phyloP scores from a whole-genome alignment of 1,140 invertebrate species.

The Rhysida immarginata region DNA sequence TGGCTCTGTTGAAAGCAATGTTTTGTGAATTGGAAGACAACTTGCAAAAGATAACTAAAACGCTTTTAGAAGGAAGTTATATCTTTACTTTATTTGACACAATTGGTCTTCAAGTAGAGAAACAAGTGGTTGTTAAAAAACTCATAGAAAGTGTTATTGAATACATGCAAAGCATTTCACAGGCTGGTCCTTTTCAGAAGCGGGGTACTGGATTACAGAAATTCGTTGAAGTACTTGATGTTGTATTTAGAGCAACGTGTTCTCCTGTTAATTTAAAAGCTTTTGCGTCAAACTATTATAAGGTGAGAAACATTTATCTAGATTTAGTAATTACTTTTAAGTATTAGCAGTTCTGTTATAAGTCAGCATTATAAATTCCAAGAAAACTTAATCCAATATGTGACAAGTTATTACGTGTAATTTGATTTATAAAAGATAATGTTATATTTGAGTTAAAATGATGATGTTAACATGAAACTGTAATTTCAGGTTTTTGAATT shows the following conservation, averaged over 20 bases:
- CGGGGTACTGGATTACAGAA: conserved; percentile 60
- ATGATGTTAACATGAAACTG: too few species aligned
- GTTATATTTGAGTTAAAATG: too few species aligned
- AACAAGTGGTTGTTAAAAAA: neutral
- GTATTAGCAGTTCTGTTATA: too few species aligned
- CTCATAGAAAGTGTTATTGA: neutral
- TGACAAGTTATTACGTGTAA: too few species aligned
- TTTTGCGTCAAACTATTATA: conserved; percentile 53
- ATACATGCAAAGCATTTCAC: too few species aligned
- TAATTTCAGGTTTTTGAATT: too few species aligned
- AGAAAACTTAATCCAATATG: too few species aligned
- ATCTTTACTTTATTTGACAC: conserved; percentile 59
- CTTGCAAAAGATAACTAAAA: conserved; percentile 43
- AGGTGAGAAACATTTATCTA: too few species aligned
- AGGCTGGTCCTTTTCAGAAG: conserved; percentile 43
- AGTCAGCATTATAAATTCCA: too few species aligned
- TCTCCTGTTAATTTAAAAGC: conserved; percentile 38
- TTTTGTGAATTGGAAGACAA: conserved; percentile 61
- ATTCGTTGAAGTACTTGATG: conserved; percentile 53
- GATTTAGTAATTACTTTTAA: too few species aligned
- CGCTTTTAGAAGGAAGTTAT: conserved; percentile 51
- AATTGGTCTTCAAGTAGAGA: conserved; percentile 37
- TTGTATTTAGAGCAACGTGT: conserved; percentile 40
- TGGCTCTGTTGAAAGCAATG: conserved; percentile 58
- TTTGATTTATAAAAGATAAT: too few species aligned